phyloP scores from a whole-genome alignment of 35 echinoderm and acorn worm species.

The Lytechinus variegatus region DNA sequence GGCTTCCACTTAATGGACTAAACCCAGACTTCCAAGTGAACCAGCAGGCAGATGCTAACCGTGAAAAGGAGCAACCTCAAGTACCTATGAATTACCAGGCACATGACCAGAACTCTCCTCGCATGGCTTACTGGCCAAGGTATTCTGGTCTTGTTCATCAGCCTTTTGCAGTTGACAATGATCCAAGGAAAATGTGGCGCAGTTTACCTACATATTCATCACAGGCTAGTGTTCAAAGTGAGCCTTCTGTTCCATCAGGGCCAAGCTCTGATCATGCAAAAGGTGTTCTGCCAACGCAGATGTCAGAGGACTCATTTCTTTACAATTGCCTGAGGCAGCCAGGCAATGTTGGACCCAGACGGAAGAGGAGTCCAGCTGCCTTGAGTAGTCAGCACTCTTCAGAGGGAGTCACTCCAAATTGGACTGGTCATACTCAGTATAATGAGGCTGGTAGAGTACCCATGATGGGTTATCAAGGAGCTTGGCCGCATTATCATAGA shows the following conservation, averaged over 20 bases:
- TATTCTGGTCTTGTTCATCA: conserved; percentile 84
- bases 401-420: conserved; percentile 42
- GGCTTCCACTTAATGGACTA: conserved; percentile 7
- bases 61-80: conserved; percentile 49
- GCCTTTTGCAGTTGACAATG: conserved; percentile 59
- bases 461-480: conserved; percentile 9
- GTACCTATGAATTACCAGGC: conserved; percentile 22
- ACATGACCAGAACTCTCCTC: not conserved
- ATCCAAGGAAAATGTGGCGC: conserved; percentile 59
- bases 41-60: conserved; percentile 24
- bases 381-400: conserved; percentile 51
- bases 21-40: conserved; percentile 40
- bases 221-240: conserved; percentile 41
- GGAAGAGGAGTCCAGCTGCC: conserved; percentile 39
- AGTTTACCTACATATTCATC: conserved; percentile 40
- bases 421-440: conserved; percentile 7
- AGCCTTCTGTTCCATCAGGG: conserved; percentile 40
- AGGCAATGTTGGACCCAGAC: conserved; percentile 14
- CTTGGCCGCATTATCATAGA: conserved; percentile 40
- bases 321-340: conserved; percentile 58
- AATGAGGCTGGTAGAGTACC: conserved; percentile 20
- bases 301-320: conserved; percentile 78
- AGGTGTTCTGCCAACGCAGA: conserved; percentile 32
- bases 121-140: conserved; percentile 48
- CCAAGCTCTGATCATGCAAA: conserved; percentile 48